A percentile compares a stretch with the other conserved stretches of the same genome.
phyloP scores from a whole-genome alignment of 23 tunicate species.

The Botrylloides violaceus region DNA sequence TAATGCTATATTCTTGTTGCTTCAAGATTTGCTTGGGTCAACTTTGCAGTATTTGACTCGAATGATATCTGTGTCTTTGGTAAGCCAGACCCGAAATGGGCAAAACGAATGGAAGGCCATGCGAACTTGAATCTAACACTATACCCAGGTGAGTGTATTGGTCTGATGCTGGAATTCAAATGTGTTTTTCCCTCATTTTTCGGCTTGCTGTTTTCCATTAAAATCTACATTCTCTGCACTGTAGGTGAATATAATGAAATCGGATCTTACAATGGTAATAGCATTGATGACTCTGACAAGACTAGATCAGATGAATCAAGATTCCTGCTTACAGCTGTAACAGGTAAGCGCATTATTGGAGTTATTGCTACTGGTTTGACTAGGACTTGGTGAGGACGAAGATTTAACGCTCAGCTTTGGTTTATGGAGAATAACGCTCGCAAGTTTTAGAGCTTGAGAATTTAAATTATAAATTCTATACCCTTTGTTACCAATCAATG shows the following conservation, averaged over 20 bases:
- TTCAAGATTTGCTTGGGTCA: slow-evolving; percentile 42
- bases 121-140: not conserved
- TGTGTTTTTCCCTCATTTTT: too few species aligned
- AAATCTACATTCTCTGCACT: not conserved
- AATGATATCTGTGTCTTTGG: slow-evolving; percentile 33
- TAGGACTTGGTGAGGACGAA: too few species aligned
- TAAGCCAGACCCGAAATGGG: slow-evolving; percentile 35
- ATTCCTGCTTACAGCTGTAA: slow-evolving; percentile 31
- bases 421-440: too few species aligned
- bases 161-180: too few species aligned
- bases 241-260: slow-evolving; percentile 28
- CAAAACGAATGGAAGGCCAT: not conserved
- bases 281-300: not conserved
- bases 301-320: slow-evolving; percentile 14
- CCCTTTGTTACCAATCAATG: too few species aligned
- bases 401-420: too few species aligned
- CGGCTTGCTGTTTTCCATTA: too few species aligned
- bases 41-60: slow-evolving; percentile 32
- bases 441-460: too few species aligned
- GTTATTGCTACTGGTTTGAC: too few species aligned
- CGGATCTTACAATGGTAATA: slow-evolving; percentile 27
- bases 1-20: not conserved
- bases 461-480: too few species aligned
- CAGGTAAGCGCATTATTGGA: too few species aligned
- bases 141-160: slow-evolving; percentile 2